Percentiles rank a stretch among this genome's conserved stretches.
Evolutionary conservation across 2,113 vertebrate species (phyloP).

Genomic region (Nerophis lumbriciformis): DNA sequence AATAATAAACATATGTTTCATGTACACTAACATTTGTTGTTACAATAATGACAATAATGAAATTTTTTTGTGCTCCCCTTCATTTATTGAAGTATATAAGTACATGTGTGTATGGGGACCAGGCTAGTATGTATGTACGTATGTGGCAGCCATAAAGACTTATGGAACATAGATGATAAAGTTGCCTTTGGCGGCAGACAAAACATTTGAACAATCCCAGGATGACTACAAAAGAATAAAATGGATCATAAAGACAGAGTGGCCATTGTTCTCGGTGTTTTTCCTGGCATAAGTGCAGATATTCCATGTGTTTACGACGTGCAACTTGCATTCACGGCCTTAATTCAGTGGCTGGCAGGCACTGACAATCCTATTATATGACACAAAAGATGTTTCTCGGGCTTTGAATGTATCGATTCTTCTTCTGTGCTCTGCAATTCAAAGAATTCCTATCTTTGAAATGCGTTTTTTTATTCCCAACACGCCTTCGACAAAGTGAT

Average conservation of each 20-base stretch:
- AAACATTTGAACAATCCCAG: constrained; percentile 20
- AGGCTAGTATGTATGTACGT: too few relatives aligned
- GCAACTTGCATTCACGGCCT: constrained; percentile 17
- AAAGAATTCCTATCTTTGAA: constrained; percentile 14
- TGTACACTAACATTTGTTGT: too few relatives aligned
- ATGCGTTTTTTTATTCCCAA: constrained; percentile 2
- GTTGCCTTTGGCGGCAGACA: constrained; percentile 33
- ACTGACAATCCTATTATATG: constrained; percentile 26
- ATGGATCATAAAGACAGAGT: constrained; percentile 41
- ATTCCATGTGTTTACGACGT: constrained; percentile 10
- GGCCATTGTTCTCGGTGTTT: constrained; percentile 3
- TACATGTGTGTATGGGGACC: too few relatives aligned
- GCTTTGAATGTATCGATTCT: constrained; percentile 24
- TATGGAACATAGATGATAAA: constrained; percentile 45
- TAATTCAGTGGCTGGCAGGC: constrained; percentile 14
- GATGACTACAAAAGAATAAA: constrained; percentile 31
- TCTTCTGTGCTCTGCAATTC: constrained; percentile 13
- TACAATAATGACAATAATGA: too few relatives aligned
- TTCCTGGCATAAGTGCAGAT: constrained; percentile 25
- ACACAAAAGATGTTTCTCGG: constrained; percentile 31
- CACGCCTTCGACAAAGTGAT: constrained; percentile 7
- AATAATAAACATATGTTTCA: too few relatives aligned
- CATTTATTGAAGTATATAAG: too few relatives aligned
- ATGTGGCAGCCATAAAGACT: constrained; percentile 25
- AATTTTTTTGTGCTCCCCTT: too few relatives aligned